Conservation (phyloP, 2,113 vertebrate species). For the Sylvilagus bachmani region DNA sequence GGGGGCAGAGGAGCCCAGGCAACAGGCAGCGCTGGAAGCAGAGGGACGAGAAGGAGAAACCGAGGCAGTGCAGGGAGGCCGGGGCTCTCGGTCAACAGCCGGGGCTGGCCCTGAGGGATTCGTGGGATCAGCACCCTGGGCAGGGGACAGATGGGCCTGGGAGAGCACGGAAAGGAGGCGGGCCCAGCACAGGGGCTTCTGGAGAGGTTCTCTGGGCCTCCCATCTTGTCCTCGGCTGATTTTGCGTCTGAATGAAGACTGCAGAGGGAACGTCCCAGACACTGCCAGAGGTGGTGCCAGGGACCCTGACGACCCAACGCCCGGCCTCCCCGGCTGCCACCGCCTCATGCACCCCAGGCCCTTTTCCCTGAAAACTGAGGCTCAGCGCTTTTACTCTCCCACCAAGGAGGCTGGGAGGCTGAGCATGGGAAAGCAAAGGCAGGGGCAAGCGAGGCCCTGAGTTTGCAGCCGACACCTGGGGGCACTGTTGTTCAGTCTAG, state of each 20-base stretch:
- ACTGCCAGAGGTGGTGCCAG: too few species aligned
- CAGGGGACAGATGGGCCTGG: background rate
- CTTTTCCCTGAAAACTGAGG: background rate
- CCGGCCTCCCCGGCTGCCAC: background rate
- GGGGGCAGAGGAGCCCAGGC: background rate
- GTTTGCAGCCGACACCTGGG: slow-evolving; percentile 65
- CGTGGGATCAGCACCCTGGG: background rate
- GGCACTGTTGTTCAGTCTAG: slow-evolving; percentile 75
- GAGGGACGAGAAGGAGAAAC: rapidly evolving
- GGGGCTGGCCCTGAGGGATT: background rate
- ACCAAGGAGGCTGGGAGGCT: background rate
- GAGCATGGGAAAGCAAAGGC: background rate
- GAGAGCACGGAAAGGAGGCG: background rate
- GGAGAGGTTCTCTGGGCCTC: background rate
- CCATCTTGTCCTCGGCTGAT: background rate
- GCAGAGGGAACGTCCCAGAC: background rate
- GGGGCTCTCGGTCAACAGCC: background rate
- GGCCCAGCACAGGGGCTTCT: background rate
- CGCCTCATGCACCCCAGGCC: background rate
- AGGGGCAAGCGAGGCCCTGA: slow-evolving; percentile 1
- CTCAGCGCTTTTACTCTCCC: background rate
- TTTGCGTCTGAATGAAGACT: background rate
- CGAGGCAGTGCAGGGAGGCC: background rate
- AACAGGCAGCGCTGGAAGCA: background rate
- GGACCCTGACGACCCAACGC: background rate